Percentiles rank a stretch among this genome's conserved stretches.
These are phyloP conservation scores for Cyrtorhinus lividipennis DNA, from an alignment of 1,140 invertebrate species.

Conservation along the genomic window DNA sequence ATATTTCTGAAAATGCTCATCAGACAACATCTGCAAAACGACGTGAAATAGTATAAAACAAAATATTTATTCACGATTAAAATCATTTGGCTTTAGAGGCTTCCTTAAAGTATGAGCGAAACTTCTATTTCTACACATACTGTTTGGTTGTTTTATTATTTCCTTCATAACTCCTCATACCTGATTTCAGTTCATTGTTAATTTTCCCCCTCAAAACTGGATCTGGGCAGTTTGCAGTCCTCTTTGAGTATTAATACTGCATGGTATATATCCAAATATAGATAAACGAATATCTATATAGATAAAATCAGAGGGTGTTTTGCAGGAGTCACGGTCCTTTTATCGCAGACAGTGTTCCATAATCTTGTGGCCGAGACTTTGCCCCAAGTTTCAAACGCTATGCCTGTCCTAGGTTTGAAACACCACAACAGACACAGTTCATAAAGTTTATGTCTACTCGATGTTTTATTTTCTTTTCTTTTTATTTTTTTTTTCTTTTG, in stretches of 20 bases:
- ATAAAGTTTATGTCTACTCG: not conserved
- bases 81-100: no score
- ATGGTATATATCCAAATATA: not conserved
- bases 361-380: slow-evolving; percentile 90
- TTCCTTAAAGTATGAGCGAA: no score
- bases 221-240: not conserved
- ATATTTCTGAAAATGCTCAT: no score
- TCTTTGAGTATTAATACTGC: not conserved
- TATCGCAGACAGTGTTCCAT: slow-evolving; percentile 98
- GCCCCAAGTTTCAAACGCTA: slow-evolving; percentile 87
- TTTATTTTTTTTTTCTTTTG: not conserved
- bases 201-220: no score
- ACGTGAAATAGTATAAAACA: no score
- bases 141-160: no score
- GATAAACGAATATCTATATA: no score
- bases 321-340: slow-evolving; percentile 98
- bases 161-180: no score
- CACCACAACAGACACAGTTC: not conserved
- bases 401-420: slow-evolving; percentile 70
- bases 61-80: no score
- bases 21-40: no score
- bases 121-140: no score
- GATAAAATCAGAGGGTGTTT: slow-evolving; percentile 29
- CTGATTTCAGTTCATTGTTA: no score
- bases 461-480: not conserved